These are phyloP conservation scores for Xanthostigma xanthostigma DNA, from an alignment of 2,888 invertebrate genomes.

Conservation along the genomic window DNA sequence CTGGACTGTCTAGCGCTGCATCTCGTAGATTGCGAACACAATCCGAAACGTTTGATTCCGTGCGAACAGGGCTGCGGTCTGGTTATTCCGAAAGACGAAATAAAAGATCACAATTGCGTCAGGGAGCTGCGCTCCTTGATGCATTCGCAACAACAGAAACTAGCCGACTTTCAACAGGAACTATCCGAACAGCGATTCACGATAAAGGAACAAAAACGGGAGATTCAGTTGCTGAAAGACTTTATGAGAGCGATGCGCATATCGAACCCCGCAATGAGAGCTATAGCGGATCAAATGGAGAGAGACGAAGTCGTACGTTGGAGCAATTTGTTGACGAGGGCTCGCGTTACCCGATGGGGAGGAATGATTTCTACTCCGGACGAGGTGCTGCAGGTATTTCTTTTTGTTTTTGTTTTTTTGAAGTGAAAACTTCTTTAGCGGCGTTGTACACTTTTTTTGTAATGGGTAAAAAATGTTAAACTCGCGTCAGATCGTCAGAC, in stretches of 20 bases:
- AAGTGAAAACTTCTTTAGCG: too few relatives aligned
- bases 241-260: conserved; percentile 88
- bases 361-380: conserved; percentile 98
- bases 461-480: too few relatives aligned
- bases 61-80: conserved; percentile 91
- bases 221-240: conserved; percentile 78
- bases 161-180: conserved; percentile 76
- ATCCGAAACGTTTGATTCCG: conserved; percentile 84
- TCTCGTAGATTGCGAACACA: conserved; percentile 82
- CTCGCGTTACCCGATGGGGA: conserved; percentile 90
- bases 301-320: conserved; percentile 83
- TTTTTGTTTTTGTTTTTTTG: too few relatives aligned
- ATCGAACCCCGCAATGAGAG: conserved; percentile 82
- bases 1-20: conserved; percentile 75
- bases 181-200: conserved; percentile 73
- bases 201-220: conserved; percentile 79
- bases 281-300: conserved; percentile 88
- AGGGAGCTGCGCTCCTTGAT: conserved; percentile 73
- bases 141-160: conserved; percentile 72
- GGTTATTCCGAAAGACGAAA: conserved; percentile 87
- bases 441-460: too few relatives aligned
- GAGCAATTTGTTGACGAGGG: conserved; percentile 68
- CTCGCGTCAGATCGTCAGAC: too few relatives aligned
- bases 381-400: conserved; percentile 68
- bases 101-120: conserved; percentile 89